Evolutionary conservation across 1,140 invertebrate species (phyloP).

Genomic region (Dreissena polymorpha): DNA sequence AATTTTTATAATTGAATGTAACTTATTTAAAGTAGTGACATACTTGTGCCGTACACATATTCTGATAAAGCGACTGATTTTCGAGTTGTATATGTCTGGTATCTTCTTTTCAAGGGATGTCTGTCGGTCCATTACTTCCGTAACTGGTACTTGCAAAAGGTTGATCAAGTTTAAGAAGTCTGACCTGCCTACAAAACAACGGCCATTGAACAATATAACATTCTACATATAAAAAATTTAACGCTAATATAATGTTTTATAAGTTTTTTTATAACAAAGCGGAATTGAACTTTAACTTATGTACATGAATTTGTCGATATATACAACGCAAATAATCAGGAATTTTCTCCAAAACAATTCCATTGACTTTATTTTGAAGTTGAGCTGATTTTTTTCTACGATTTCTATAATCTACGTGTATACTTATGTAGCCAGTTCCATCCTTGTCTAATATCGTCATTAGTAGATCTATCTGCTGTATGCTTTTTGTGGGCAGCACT

Average conservation of each 20-base stretch:
- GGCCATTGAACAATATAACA: no score
- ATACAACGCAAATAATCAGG: no score
- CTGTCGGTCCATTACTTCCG: conserved; percentile 79
- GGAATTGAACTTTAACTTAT: no score
- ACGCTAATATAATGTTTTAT: no score
- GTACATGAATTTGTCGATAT: no score
- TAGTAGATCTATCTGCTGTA: conserved; percentile 77
- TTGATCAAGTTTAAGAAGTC: conserved; percentile 81
- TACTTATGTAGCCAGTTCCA: conserved; percentile 56
- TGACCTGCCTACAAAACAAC: conserved; percentile 71
- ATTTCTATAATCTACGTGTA: no score
- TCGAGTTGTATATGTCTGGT: conserved; percentile 77
- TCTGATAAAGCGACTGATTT: conserved; percentile 74
- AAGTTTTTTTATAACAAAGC: no score
- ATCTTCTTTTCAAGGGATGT: conserved; percentile 75
- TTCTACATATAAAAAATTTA: no score
- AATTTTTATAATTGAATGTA: no score
- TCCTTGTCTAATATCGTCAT: conserved; percentile 80
- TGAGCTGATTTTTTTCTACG: no score
- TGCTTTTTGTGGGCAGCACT: conserved; percentile 75
- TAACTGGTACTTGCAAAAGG: conserved; percentile 80
- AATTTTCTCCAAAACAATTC: no score
- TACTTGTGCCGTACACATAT: conserved; percentile 79
- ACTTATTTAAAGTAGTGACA: conserved; percentile 24
- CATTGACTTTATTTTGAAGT: no score